phyloP scores from a whole-genome alignment of 2,113 vertebrate genomes.

The Gracilinanus agilis region DNA sequence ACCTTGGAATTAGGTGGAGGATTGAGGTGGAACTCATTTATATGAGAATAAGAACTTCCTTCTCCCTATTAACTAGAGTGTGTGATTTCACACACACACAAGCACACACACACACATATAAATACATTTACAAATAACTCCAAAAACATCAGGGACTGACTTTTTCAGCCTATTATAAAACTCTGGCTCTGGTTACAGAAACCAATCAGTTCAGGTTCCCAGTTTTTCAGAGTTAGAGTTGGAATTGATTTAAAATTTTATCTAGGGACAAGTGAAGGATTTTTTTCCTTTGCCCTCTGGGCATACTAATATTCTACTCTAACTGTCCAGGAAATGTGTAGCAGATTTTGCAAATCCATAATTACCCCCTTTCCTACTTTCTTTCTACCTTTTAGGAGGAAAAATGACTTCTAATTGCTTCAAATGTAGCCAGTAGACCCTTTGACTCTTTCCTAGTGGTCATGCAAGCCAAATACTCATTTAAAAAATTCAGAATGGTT shows the following conservation, averaged over 20 bases:
- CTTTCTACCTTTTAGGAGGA: not conserved
- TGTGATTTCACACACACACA: not conserved
- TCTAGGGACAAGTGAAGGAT: not conserved
- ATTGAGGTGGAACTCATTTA: not conserved
- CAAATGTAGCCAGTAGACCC: not conserved
- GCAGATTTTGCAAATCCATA: constrained; percentile 27
- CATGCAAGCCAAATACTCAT: not conserved
- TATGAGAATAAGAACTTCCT: not conserved
- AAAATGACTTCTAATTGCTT: constrained; percentile 1
- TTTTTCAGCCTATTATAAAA: not conserved
- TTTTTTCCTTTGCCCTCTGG: constrained; percentile 21
- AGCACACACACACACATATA: not conserved
- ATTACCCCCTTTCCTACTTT: not conserved
- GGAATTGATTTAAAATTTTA: constrained; percentile 30
- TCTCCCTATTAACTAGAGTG: too few species aligned
- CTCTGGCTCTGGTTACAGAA: not conserved
- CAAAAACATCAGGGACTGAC: not conserved
- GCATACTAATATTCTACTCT: not conserved
- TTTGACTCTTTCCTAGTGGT: not conserved
- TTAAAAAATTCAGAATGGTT: constrained; percentile 36
- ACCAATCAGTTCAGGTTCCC: not conserved
- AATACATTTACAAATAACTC: not conserved
- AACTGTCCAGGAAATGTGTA: constrained; percentile 26
- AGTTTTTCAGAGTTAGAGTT: not conserved
- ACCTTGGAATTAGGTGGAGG: not conserved